phyloP scores from a whole-genome alignment of 2,113 vertebrate genomes.

The Lampris incognitus region DNA sequence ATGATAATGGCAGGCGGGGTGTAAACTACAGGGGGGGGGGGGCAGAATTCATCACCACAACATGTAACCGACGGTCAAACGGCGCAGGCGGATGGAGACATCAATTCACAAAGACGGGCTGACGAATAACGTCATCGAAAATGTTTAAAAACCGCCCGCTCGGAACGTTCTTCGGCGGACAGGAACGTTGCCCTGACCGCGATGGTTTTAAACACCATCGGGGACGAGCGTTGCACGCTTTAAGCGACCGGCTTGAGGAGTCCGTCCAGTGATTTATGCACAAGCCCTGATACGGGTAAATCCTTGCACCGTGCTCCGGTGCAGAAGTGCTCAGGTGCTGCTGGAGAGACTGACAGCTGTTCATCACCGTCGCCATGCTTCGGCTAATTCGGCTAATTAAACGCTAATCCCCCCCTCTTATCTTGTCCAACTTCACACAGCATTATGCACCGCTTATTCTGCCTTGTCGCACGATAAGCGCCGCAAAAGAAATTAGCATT shows the following conservation, averaged over 20 bases:
- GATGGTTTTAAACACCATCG: slow-evolving; percentile 20
- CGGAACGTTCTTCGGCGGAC: slow-evolving; percentile 36
- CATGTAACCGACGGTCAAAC: slow-evolving; percentile 53
- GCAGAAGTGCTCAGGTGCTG: slow-evolving; percentile 23
- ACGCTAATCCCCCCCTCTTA: slow-evolving; percentile 51
- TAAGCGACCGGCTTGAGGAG: slow-evolving; percentile 33
- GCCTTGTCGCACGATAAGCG: neutral
- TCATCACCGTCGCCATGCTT: slow-evolving; percentile 40
- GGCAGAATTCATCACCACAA: slow-evolving; percentile 55
- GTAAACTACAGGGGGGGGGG: slow-evolving; percentile 35
- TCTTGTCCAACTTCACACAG: slow-evolving; percentile 29
- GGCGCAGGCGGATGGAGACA: slow-evolving; percentile 42
- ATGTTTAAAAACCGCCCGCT: slow-evolving; percentile 36
- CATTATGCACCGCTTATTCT: slow-evolving; percentile 1
- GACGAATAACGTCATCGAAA: slow-evolving; percentile 56
- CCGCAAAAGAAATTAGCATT: neutral
- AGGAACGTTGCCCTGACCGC: slow-evolving; percentile 23
- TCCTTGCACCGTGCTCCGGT: slow-evolving; percentile 16
- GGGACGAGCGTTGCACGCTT: slow-evolving; percentile 28
- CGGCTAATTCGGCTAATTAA: slow-evolving; percentile 50
- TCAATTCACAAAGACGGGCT: slow-evolving; percentile 41
- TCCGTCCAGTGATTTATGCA: slow-evolving; percentile 38
- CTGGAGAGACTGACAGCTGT: slow-evolving; percentile 58
- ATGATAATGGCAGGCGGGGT: slow-evolving; percentile 42
- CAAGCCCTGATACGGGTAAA: slow-evolving; percentile 3